Evolutionary conservation across 2,113 vertebrate species (phyloP).

Genomic region (Pomatorhinus ruficollis): DNA sequence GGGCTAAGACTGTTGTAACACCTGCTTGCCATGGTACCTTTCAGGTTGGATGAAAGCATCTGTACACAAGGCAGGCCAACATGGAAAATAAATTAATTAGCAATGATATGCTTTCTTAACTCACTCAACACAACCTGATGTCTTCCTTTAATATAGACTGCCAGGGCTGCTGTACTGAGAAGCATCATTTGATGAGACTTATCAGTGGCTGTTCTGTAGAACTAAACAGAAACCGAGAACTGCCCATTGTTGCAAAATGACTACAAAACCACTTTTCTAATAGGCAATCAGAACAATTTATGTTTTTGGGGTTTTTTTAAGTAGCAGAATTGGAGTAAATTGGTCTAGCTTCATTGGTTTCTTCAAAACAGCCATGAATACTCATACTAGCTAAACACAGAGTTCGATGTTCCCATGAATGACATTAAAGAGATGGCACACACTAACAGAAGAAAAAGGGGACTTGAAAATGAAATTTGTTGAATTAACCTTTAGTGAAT

Average conservation of each 20-base stretch:
- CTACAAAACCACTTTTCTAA: neutral
- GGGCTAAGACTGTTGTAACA: conserved; percentile 49
- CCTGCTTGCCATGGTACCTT: conserved; percentile 48
- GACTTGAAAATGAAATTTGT: neutral
- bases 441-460: neutral
- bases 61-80: conserved; percentile 9
- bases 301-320: neutral
- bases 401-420: neutral
- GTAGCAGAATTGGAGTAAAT: neutral
- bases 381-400: neutral
- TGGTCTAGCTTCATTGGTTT: neutral
- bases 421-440: neutral
- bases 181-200: neutral
- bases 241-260: neutral
- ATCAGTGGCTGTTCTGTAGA: neutral
- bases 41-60: conserved; percentile 29
- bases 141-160: neutral
- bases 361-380: neutral
- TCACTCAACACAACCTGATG: neutral
- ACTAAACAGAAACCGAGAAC: neutral
- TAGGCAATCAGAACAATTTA: neutral
- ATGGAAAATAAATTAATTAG: conserved; percentile 54
- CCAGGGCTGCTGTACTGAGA: neutral
- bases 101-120: neutral
- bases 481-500: neutral